Evolutionary conservation across 1,140 invertebrate genomes (phyloP).

Genomic region (Trichogramma pretiosum): DNA sequence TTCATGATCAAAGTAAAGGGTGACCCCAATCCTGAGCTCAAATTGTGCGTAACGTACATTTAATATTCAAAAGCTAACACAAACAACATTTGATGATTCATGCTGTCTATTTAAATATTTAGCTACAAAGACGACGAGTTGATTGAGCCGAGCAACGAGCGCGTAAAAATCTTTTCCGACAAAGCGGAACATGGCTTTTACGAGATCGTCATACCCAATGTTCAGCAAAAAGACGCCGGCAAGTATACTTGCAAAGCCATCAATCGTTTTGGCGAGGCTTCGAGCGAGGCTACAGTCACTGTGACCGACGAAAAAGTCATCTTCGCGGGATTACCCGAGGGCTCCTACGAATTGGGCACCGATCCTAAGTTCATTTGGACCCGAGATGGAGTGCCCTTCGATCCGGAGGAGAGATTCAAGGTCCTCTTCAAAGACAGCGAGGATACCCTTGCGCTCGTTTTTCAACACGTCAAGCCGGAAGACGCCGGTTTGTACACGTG

Average conservation of each 20-base stretch:
- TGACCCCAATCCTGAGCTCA: conserved; percentile 72
- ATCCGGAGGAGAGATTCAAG: conserved; percentile 88
- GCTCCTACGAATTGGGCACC: conserved; percentile 62
- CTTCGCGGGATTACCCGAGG: conserved; percentile 62
- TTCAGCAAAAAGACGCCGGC: conserved; percentile 72
- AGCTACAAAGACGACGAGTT: conserved; percentile 77
- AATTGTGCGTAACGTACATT: conserved; percentile 68
- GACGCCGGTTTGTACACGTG: conserved; percentile 92
- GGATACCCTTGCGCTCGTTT: conserved; percentile 82
- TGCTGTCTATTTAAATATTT: conserved; percentile 24
- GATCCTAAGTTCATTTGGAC: conserved; percentile 83
- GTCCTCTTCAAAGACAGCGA: conserved; percentile 87
- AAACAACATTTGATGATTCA: not conserved
- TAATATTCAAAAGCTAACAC: too few species aligned
- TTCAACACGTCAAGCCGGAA: conserved; percentile 87
- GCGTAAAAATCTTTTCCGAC: conserved; percentile 64
- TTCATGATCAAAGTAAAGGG: conserved; percentile 86
- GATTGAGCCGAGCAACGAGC: conserved; percentile 58
- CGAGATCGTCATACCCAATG: conserved; percentile 80
- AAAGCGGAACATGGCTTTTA: conserved; percentile 78
- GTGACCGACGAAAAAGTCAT: conserved; percentile 78
- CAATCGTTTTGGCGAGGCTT: conserved; percentile 74
- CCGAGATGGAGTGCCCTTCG: conserved; percentile 79
- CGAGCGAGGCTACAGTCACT: conserved; percentile 66
- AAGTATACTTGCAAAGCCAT: conserved; percentile 78